phyloP scores from a whole-genome alignment of 2,113 vertebrate genomes.

The Coregonus clupeaformis region DNA sequence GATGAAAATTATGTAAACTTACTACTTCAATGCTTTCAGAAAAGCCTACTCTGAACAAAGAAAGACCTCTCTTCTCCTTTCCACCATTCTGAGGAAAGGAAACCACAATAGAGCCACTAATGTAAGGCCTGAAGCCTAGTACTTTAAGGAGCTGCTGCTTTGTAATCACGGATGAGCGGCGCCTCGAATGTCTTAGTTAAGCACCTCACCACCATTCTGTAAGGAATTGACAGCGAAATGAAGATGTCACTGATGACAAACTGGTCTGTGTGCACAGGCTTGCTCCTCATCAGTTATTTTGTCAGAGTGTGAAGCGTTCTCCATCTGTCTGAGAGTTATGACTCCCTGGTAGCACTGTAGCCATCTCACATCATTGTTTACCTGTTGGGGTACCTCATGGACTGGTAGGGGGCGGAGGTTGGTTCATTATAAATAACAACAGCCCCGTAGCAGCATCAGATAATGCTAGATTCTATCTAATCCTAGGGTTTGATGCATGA shows the following conservation, averaged over 20 bases:
- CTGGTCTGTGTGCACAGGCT: constrained; percentile 39
- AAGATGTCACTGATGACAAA: constrained; percentile 75
- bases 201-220: constrained; percentile 46
- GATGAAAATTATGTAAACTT: constrained; percentile 48
- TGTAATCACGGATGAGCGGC: constrained; percentile 39
- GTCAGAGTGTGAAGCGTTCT: constrained; percentile 48
- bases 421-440: constrained; percentile 60
- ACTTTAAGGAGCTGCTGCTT: not conserved
- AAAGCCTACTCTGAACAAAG: constrained; percentile 53
- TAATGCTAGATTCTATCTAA: constrained; percentile 38
- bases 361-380: constrained; percentile 45
- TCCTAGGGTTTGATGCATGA: constrained; percentile 39
- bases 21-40: constrained; percentile 44
- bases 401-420: constrained; percentile 17
- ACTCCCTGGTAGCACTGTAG: constrained; percentile 10
- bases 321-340: constrained; percentile 41
- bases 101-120: constrained; percentile 20
- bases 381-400: constrained; percentile 15
- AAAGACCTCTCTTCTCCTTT: not conserved
- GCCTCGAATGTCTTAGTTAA: constrained; percentile 53
- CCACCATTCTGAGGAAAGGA: constrained; percentile 24
- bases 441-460: constrained; percentile 32
- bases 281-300: constrained; percentile 61
- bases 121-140: not conserved
- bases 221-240: constrained; percentile 62